phyloP scores from a whole-genome alignment of 2,888 invertebrate genomes.

The Linhomoeus sp. region DNA sequence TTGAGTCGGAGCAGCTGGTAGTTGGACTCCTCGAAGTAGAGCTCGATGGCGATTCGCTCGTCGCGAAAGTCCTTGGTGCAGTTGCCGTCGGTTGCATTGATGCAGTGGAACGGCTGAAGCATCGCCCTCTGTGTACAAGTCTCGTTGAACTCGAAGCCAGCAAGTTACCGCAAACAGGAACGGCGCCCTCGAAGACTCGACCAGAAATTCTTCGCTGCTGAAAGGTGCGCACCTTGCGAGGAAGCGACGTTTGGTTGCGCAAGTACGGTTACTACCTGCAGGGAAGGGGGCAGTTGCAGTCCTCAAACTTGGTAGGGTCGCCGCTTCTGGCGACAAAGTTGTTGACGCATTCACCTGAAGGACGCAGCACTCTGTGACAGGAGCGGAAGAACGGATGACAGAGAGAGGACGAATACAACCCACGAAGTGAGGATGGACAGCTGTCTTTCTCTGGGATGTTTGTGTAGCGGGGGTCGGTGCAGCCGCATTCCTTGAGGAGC shows the following conservation, averaged over 20 bases:
- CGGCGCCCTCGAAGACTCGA: neutral
- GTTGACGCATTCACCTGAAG: constrained; percentile 6
- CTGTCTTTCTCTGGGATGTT: too few relatives aligned
- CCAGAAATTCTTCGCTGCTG: neutral
- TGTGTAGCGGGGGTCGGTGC: constrained; percentile 5
- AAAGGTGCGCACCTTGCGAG: neutral
- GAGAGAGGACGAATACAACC: too few relatives aligned
- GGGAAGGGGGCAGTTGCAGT: constrained; percentile 6
- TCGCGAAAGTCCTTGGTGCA: neutral
- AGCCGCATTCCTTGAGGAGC: constrained; percentile 4
- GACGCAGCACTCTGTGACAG: too few relatives aligned
- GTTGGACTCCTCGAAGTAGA: neutral
- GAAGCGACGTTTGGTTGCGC: neutral
- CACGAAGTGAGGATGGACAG: too few relatives aligned
- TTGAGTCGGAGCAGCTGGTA: too few relatives aligned
- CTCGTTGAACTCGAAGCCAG: neutral
- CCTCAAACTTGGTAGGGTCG: constrained; percentile 6
- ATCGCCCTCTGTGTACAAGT: too few relatives aligned
- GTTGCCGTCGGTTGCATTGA: neutral
- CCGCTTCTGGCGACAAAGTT: constrained; percentile 1
- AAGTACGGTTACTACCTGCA: neutral
- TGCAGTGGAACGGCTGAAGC: too few relatives aligned
- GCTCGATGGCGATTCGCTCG: neutral
- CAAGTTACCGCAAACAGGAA: neutral
- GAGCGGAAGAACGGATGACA: too few relatives aligned